Evolutionary conservation across 1,140 invertebrate species (phyloP), one percentile per base, ranked within the genome.

Genomic region (Zaprionus africanus): DNA sequence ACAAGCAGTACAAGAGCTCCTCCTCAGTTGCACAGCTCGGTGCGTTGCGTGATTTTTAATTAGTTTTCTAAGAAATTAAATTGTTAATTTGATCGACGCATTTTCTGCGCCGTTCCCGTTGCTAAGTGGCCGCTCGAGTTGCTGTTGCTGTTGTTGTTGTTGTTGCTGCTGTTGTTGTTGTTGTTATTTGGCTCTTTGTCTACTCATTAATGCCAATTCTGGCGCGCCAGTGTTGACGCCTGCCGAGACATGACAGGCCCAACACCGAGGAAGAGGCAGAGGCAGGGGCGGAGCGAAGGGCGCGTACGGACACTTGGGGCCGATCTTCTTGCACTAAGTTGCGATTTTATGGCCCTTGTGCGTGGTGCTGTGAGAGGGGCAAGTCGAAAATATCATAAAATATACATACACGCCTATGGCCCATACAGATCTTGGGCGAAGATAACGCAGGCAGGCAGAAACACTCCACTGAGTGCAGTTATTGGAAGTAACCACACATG

Each of bases 51-150:
- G 86, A 91, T 90, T 90, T 90, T 90, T 90, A 90, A 90, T 90
- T 91, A 90, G 86, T 90, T 90, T 90, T 90, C 86, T 81, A 83
- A 90, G 87, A 90, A 90, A 90, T 90, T 91, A 90, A 91, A 90
- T 91, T 90, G 87, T 90, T 91, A 90, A 91, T 90, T 90, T 91
- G 86, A 90, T 90, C 87, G 86, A 90, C 86, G 86, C 81, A 85
- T 79, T 90, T 82, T 71, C 86, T 76, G 69, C 78, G 68, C 80
- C 60, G 51, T 64, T 65, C 51, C 51, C 54, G 76, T 79, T 79
- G 79, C 79, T 90, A 90, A 90, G 85, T 90, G 86, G 85, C 69
- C 82, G 70, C 68, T 82, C 65, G 79, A 79, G 82, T 79, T 77
- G 77, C 54, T 79, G 64, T 38, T 74, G 69, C n/a, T n/a, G n/a